phyloP scores from a whole-genome alignment of 1,140 invertebrate genomes.

The Lordiphosa clarofinis region DNA sequence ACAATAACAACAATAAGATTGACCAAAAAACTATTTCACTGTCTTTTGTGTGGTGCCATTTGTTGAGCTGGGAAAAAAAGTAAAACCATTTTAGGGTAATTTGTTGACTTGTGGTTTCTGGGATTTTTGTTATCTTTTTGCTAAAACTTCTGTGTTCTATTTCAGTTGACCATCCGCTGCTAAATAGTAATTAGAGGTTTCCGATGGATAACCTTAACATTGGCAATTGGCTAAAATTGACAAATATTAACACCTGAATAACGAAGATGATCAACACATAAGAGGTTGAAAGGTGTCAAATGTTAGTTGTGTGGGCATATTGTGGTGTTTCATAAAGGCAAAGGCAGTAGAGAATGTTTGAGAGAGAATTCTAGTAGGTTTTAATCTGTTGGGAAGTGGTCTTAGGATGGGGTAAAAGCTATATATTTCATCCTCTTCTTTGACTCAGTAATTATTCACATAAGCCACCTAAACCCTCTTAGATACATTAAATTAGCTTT shows the following conservation, averaged over 20 bases:
- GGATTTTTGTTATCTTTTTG: constrained; percentile 39
- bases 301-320: too few species aligned
- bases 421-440: too few species aligned
- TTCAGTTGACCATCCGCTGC: constrained; percentile 43
- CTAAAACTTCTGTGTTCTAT: constrained; percentile 54
- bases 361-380: too few species aligned
- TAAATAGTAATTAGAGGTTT: constrained; percentile 53
- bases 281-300: constrained; percentile 4
- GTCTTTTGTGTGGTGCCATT: constrained; percentile 50
- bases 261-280: constrained; percentile 10
- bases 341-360: too few species aligned
- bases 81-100: constrained; percentile 25
- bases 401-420: too few species aligned
- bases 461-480: too few species aligned
- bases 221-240: constrained; percentile 14
- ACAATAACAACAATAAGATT: constrained; percentile 38
- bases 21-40: constrained; percentile 28
- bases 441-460: too few species aligned
- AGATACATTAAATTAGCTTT: too few species aligned
- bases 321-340: too few species aligned
- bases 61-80: constrained; percentile 22
- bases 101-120: constrained; percentile 56
- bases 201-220: constrained; percentile 31
- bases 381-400: too few species aligned
- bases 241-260: constrained; percentile 30